phyloP scores from a whole-genome alignment of 92 coral and sea anemone species.

The Zoanthus solanderi region DNA sequence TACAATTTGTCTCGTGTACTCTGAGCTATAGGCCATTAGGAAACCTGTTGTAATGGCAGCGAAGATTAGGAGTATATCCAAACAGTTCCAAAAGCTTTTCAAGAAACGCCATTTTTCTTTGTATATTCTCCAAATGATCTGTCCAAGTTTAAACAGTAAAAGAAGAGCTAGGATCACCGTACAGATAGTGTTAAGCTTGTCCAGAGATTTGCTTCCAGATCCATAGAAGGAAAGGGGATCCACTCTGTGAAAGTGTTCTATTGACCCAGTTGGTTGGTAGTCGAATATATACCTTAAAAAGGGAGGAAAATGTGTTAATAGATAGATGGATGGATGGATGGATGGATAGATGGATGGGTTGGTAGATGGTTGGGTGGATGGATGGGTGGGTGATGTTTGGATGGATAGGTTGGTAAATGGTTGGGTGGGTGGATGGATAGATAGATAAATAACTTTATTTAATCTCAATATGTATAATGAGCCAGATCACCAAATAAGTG shows the following conservation, averaged over 20 bases:
- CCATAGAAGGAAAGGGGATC: slow-evolving; percentile 39
- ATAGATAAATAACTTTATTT: no score
- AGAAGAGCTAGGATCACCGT: background rate
- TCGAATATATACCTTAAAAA: slow-evolving; percentile 27
- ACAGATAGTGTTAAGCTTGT: slow-evolving; percentile 19
- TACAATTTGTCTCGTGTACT: slow-evolving; percentile 20
- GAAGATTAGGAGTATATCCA: slow-evolving; percentile 10
- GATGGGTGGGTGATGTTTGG: no score
- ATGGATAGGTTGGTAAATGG: no score
- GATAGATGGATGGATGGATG: no score
- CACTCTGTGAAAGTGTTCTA: slow-evolving; percentile 25
- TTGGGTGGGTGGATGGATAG: no score
- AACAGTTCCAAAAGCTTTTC: slow-evolving; percentile 43
- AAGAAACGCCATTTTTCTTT: slow-evolving; percentile 3
- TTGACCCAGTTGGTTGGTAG: slow-evolving; percentile 27
- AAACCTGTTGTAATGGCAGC: background rate
- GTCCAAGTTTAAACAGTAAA: background rate
- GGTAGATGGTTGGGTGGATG: no score
- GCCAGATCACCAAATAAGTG: no score
- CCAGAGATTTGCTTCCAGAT: slow-evolving; percentile 27
- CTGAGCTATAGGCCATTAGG: slow-evolving; percentile 18
- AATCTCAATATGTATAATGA: no score
- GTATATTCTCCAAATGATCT: slow-evolving; percentile 5
- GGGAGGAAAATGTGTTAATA: no score
- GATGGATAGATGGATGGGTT: no score